Evolutionary conservation across 2,797 vertebrate species (phyloP), one percentile per base, ranked within the genome.

Genomic region (Prionace glauca): DNA sequence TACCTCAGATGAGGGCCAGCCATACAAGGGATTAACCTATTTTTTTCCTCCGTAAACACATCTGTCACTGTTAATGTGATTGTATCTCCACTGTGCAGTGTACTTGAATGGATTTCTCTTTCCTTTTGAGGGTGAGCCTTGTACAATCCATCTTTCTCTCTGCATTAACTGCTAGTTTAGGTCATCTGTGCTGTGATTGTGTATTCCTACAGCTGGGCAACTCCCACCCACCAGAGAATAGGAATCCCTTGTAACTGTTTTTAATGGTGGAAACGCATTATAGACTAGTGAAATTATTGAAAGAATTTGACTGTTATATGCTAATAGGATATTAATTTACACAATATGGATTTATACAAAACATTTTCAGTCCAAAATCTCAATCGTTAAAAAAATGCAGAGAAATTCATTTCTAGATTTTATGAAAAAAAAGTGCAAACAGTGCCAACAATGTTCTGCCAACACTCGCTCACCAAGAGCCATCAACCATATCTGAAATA

Each of bases 61-160:
- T 77, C 71, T 60, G 45, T 95, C 45, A 60, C 93, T n/a, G 24
- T 60, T 56, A 95, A 74, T 77, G 93, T 77, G 71, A 95, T 95
- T 77, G 50, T 95, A 56, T 50, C 29, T 50, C 45, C 24, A n/a
- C 29, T 77, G 45, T 56, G 45, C 71, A 95, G 45, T 74, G 26
- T 18, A 45, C 45, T 65, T n/a, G 71, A 95, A 95, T 74, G 29
- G 36, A 94, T 72, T 95, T 95, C 5, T 56, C 32, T 50, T 74
- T 74, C 24, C n/a, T 71, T 94, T 69, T 94, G 65, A 94, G 65
- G 67, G 3, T 94, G 36, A 29, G 56, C 45, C 36, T 74, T 3
- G 29, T 26, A 95, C 22, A 56, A 45, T 56, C 26, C 24, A 50
- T 74, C 41, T 29, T 77, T 56, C 45, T 56, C 22, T 45, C 29